A percentile compares a stretch with the other conserved stretches of the same genome.
Conservation (phyloP, 2,888 invertebrate species). For the Eudemis profundana region DNA sequence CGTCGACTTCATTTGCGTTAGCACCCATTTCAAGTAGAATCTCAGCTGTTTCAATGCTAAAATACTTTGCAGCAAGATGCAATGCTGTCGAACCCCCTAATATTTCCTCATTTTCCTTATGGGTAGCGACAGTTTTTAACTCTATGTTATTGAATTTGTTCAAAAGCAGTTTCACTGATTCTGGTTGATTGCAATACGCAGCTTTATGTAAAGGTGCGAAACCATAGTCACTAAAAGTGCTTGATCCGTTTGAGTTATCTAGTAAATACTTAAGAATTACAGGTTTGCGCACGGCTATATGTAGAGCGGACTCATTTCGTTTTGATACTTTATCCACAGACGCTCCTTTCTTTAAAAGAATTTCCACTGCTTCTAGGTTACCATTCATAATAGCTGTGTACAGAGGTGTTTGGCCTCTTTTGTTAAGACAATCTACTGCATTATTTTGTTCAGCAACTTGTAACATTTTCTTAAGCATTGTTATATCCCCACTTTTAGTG, state of each 20-base stretch:
- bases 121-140: conserved; percentile 4
- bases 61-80: conserved; percentile 44
- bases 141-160: conserved; percentile 47
- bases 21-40: conserved; percentile 57
- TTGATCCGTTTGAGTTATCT: conserved; percentile 21
- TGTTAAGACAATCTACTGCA: conserved; percentile 51
- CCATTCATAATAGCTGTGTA: conserved; percentile 52
- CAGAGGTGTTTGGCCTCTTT: conserved; percentile 53
- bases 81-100: conserved; percentile 46
- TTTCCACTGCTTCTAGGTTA: conserved; percentile 51
- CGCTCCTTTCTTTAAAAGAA: conserved; percentile 50
- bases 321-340: conserved; percentile 10
- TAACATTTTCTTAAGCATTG: conserved; percentile 57
- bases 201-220: conserved; percentile 48
- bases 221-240: conserved; percentile 22
- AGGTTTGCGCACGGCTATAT: conserved; percentile 29
- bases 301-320: conserved; percentile 48
- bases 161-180: conserved; percentile 68
- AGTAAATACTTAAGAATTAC: conserved; percentile 23
- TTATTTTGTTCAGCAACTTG: conserved; percentile 51
- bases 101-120: conserved; percentile 6
- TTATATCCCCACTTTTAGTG: conserved; percentile 53
- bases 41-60: conserved; percentile 43
- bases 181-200: conserved; percentile 70
- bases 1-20: conserved; percentile 52